Evolutionary conservation across 1,140 invertebrate species (phyloP), one percentile per base, ranked within the genome.

Genomic region (Drosophila subpulchrella): DNA sequence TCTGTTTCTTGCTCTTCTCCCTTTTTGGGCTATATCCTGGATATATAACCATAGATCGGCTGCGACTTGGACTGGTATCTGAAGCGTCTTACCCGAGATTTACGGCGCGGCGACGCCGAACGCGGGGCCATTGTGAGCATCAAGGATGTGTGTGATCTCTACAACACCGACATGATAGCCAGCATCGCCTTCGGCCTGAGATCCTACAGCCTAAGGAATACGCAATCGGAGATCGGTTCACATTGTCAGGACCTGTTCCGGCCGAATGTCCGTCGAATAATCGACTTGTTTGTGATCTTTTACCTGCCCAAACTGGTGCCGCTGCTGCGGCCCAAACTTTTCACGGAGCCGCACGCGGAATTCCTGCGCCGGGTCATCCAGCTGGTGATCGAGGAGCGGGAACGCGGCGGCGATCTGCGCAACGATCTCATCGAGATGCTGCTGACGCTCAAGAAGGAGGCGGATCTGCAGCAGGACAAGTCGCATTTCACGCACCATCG

Each of bases 181-280:
- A 94, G 93, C 56, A 93, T 93, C 63, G 94, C 93, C 12, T 95
- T 94, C 67, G 95, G 94, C n/a, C 88, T 95, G 67, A 92, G 94
- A 57, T 93, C 94, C 15, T 94, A 95, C 44, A 93, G 93, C 4
- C 70, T 95, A n/a, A 90, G 92, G 24, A 92, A 94, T 56, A 92
- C 92, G 3, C 90, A 93, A 20, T 94, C 92, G 15, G 92, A 93
- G 32, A 93, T 93, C 50, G 92, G 84, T 32, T 92, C 70, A 58
- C 91, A 92, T 46, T 93, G 93, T 56, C 91, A 88, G 34, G 92
- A 93, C 39, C 92, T 95, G 50, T 94, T 94, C 1, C 92, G 91
- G 47, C 94, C 93, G 47, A 94, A 93, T 17, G 93, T 94, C 75
- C 93, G 93, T 63, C 75, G 93, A 3, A 93, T 94, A 71, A 91